phyloP scores from a whole-genome alignment of 2,113 vertebrate genomes.

The Uria lomvia region DNA sequence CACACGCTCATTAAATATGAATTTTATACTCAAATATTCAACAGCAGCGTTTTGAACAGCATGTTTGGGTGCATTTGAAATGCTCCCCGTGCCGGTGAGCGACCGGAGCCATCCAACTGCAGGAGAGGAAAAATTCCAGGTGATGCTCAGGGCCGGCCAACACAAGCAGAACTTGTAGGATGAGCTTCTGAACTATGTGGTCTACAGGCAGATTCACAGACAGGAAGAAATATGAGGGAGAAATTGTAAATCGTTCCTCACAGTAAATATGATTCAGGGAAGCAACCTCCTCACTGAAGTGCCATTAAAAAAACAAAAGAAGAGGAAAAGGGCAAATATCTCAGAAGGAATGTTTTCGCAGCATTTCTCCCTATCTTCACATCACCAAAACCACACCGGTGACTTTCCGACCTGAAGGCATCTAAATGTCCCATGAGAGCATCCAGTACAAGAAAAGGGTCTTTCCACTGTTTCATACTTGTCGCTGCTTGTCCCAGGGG shows the following conservation, averaged over 20 bases:
- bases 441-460: not conserved
- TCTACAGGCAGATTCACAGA: not conserved
- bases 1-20: constrained; percentile 22
- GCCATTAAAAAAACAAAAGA: not conserved
- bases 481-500: not conserved
- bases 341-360: rapidly evolving
- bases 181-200: not conserved
- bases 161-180: not conserved
- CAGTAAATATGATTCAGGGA: not conserved
- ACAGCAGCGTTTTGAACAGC: not conserved
- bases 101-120: not conserved
- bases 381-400: not conserved
- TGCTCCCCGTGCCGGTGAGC: not conserved
- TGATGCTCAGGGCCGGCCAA: rapidly evolving
- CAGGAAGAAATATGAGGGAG: not conserved
- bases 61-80: not conserved
- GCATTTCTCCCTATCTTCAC: not conserved
- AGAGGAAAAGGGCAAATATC: not conserved
- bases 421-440: rapidly evolving
- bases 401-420: not conserved
- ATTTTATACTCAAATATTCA: constrained; percentile 20
- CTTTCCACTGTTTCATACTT: not conserved
- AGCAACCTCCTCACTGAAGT: not conserved
- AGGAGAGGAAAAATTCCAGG: not conserved
- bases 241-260: not conserved